Base-by-base conservation (phyloP, 2,113 vertebrate genomes). In the Pagrus major region DNA sequence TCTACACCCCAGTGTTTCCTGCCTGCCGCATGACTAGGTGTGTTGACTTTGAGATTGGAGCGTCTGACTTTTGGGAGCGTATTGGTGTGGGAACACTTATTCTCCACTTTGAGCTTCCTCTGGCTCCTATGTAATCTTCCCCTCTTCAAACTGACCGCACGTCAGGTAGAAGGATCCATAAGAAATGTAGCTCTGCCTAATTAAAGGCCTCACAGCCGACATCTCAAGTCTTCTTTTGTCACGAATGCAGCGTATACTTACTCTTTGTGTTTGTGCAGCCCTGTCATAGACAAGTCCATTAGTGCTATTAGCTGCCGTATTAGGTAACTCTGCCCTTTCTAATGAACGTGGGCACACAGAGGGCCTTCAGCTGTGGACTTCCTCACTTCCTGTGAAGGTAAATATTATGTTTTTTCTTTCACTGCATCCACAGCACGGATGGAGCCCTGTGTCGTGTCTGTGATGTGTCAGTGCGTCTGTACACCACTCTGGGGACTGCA, bases 1-100 rank as follows among this genome's bases (percentile, higher is more conserved):
- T 80, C 92, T 79, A 92, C 93, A 87, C 93, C 94, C 91, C 84
- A 54, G 60, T 84, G 88, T 91, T 94, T 95, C 94, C 93, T 94
- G 92, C 86, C 88, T 44, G 69, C 87, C 83, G 80, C 86, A 71
- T 81, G 81, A 92, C 89, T 88, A 88, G 90, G 89, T 88, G 87
- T 91, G 87, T 94, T 94, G 92, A 93, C 86, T 90, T 90, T 91
- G 41, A 42, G 86, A 84, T 73, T 23, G 85, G 63, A 78, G 81
- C 49, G 78, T 81, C 69, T 74, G 77, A 91, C 90, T 80, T 84
- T 25, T 81, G 81, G 85, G 82, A 65, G 31, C 73, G 49, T 51
- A 68, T 58, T 55, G 85, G 76, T 92, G 87, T 91, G 86, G 87
- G 90, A 90, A 92, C 55, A 37, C 37, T 18, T 20, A 66, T 72